Evolutionary conservation across 1,140 invertebrate genomes (phyloP).

Genomic region (Diabrotica undecimpunctata): DNA sequence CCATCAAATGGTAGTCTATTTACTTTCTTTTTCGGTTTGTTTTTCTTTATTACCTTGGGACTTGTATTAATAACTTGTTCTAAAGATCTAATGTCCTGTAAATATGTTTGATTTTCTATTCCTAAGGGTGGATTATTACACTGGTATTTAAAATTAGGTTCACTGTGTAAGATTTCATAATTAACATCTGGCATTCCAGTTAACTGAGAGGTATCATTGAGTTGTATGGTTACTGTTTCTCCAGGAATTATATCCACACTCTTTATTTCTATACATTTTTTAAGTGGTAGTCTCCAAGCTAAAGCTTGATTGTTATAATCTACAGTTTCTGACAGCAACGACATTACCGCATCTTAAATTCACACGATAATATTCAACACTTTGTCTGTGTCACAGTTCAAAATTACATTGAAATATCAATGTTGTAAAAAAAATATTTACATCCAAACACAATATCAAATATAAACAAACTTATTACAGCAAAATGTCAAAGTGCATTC

Average conservation of each 20-base stretch:
- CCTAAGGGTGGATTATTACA: background rate
- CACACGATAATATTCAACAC: no score
- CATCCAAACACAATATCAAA: no score
- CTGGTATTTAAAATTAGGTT: background rate
- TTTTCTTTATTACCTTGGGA: background rate
- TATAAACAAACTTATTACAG: no score
- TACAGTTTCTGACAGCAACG: slow-evolving; percentile 6
- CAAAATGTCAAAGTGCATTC: no score
- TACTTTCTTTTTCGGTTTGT: slow-evolving; percentile 8
- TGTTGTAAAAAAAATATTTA: no score
- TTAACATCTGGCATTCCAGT: background rate
- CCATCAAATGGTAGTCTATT: slow-evolving; percentile 11
- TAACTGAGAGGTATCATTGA: slow-evolving; percentile 6
- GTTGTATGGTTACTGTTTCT: background rate
- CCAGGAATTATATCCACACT: background rate
- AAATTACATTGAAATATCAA: no score
- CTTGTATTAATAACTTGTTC: background rate
- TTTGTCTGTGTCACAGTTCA: no score
- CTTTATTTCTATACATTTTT: slow-evolving; percentile 10
- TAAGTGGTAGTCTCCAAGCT: slow-evolving; percentile 6
- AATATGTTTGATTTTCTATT: background rate
- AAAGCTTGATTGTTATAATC: slow-evolving; percentile 10
- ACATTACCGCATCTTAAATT: background rate
- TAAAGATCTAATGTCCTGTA: background rate
- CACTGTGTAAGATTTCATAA: background rate